Base-by-base conservation (phyloP, 2,797 vertebrate species). In the Danio tinwini region DNA sequence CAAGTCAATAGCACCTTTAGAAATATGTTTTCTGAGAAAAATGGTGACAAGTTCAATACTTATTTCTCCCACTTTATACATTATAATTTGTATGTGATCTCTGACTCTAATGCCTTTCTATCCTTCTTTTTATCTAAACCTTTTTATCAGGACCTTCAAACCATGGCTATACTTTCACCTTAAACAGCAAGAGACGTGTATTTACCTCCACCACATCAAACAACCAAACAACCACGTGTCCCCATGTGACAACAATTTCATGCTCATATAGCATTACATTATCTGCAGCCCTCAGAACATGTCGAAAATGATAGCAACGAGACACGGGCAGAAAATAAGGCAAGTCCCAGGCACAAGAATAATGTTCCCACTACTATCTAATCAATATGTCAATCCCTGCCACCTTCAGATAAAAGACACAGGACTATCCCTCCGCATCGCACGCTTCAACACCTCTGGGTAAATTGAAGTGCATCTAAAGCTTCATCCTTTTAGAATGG, bases 381-480 rank as follows among this genome's bases (percentile, higher is more conserved):
- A 83, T 80, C 82, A 76, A 80, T 71, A 83, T 80, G 82, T 80
- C 82, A 83, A 65, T 80, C 77, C 69, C 65, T 71, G 82, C 65
- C 77, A 76, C 65, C 67, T 63, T 19, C 81, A 80, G 85, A 84
- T 83, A 83, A 85, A 81, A 86, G 72, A 85, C 75, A 73, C 39
- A 63, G 69, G 75, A 49, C 70, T 62, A 40, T 78, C 84, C 69
- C 17, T 64, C 70, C 37, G 37, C 47, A 44, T 37, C 14, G 58
- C 77, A 83, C 44, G 52, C 82, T 80, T 69, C 44, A 82, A 76
- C 78, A 79, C 83, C 78, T 86, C 76, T 56, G 78, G 78, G 56
- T 80, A 86, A 86, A 84, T 79, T 86, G 83, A 82, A 80, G 75
- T 58, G 82, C 61, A 52, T 76, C 55, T 58, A 52, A 21, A 70